Percentiles rank a stretch among this genome's conserved stretches.
Conservation (phyloP, 2,797 vertebrate genomes). For the Meda fulgida region DNA sequence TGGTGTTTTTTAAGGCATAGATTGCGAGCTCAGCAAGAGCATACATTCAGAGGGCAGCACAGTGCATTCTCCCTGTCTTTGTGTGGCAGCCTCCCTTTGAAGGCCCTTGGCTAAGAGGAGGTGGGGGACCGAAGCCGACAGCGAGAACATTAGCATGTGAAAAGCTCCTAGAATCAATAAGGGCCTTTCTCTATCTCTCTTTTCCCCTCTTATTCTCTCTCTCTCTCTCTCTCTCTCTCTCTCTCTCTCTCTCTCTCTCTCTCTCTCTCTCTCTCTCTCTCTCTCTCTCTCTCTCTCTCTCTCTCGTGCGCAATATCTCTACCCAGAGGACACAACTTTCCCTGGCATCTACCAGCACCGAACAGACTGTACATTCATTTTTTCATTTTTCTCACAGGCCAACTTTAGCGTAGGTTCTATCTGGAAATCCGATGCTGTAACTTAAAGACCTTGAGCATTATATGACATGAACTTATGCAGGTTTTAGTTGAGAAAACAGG, state of each 20-base stretch:
- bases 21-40: constrained; percentile 42
- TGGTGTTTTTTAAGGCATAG: constrained; percentile 48
- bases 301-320: constrained; percentile 29
- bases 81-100: constrained; percentile 79
- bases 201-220: constrained; percentile 44
- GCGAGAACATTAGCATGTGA: constrained; percentile 79
- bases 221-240: constrained; percentile 10
- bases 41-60: constrained; percentile 47
- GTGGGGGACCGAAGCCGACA: constrained; percentile 57
- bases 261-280: constrained; percentile 45
- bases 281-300: constrained; percentile 39
- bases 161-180: constrained; percentile 76
- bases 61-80: constrained; percentile 66
- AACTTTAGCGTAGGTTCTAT: constrained; percentile 52
- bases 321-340: constrained; percentile 39
- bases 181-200: constrained; percentile 47
- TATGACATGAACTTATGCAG: background rate
- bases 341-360: constrained; percentile 49
- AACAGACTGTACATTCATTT: constrained; percentile 57
- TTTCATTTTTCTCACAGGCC: constrained; percentile 36
- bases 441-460: background rate
- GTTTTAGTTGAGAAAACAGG: background rate
- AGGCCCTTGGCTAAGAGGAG: constrained; percentile 69
- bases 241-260: constrained; percentile 18
- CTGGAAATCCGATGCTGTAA: constrained; percentile 4